Evolutionary conservation across 2,888 invertebrate genomes (phyloP).

Genomic region (Acronicta psi): DNA sequence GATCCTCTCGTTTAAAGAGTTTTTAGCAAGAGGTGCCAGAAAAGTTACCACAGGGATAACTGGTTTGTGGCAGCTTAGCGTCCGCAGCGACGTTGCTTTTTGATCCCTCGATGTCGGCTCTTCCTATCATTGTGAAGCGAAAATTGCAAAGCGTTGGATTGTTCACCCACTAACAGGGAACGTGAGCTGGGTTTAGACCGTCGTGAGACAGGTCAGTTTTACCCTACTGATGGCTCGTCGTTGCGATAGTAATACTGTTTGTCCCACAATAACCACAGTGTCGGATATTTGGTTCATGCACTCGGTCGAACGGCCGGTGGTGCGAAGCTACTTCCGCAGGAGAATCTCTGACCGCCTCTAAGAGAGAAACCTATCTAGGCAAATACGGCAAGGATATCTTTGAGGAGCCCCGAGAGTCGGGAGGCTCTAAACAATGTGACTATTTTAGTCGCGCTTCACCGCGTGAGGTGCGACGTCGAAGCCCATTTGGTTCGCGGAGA

Average conservation of each 20-base stretch:
- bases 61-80: conserved; percentile 91
- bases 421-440: conserved; percentile 84
- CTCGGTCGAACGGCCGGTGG: conserved; percentile 89
- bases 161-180: conserved; percentile 91
- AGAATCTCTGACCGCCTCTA: conserved; percentile 86
- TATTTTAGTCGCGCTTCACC: conserved; percentile 68
- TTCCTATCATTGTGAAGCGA: conserved; percentile 93
- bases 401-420: conserved; percentile 78
- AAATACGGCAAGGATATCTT: conserved; percentile 81
- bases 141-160: conserved; percentile 92
- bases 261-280: conserved; percentile 89
- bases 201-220: conserved; percentile 91
- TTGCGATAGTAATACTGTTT: conserved; percentile 88
- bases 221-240: conserved; percentile 88
- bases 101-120: conserved; percentile 93
- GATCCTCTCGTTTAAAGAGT: conserved; percentile 89
- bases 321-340: conserved; percentile 89
- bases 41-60: conserved; percentile 93
- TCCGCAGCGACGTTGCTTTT: conserved; percentile 91
- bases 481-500: conserved; percentile 72
- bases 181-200: conserved; percentile 91
- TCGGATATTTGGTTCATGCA: conserved; percentile 90
- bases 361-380: conserved; percentile 88
- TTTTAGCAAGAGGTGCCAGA: conserved; percentile 91
- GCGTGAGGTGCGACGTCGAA: conserved; percentile 72